These are phyloP conservation scores for Bradypus variegatus DNA, from an alignment of 2,797 vertebrate species.

Conservation along the genomic window DNA sequence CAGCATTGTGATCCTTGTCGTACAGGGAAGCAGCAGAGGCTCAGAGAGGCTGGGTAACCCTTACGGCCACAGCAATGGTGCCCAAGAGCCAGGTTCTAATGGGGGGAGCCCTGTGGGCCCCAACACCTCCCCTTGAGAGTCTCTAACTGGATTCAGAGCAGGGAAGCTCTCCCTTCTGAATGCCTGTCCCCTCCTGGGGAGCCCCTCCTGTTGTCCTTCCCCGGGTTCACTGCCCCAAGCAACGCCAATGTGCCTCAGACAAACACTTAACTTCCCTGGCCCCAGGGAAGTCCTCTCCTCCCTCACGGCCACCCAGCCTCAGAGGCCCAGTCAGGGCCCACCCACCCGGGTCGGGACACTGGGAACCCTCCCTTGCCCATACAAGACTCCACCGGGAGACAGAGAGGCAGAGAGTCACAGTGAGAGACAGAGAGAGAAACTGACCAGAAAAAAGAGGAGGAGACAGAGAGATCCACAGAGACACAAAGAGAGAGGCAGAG, in stretches of 20 bases:
- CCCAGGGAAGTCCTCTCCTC: neutral
- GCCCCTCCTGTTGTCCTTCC: neutral
- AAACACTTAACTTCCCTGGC: neutral
- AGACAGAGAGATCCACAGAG: neutral
- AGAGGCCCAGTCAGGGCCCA: neutral
- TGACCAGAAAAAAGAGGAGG: neutral
- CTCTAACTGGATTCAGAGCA: neutral
- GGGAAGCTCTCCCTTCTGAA: neutral
- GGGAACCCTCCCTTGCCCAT: rapidly evolving
- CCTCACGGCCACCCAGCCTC: neutral
- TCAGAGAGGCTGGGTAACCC: neutral
- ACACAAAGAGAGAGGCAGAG: neutral
- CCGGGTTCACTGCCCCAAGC: neutral
- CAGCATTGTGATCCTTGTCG: neutral
- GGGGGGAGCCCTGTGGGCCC: neutral
- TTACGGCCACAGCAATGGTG: neutral
- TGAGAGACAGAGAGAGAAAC: neutral
- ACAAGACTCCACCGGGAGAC: neutral
- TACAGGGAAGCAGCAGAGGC: neutral
- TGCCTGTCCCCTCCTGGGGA: neutral
- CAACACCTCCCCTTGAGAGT: neutral
- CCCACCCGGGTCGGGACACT: rapidly evolving
- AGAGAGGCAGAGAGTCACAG: neutral
- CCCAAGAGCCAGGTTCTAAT: neutral
- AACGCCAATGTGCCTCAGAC: neutral